Percentiles rank a stretch among this genome's conserved stretches.
phyloP scores from a whole-genome alignment of 23 tunicate species.

The Halocynthia aurantium region DNA sequence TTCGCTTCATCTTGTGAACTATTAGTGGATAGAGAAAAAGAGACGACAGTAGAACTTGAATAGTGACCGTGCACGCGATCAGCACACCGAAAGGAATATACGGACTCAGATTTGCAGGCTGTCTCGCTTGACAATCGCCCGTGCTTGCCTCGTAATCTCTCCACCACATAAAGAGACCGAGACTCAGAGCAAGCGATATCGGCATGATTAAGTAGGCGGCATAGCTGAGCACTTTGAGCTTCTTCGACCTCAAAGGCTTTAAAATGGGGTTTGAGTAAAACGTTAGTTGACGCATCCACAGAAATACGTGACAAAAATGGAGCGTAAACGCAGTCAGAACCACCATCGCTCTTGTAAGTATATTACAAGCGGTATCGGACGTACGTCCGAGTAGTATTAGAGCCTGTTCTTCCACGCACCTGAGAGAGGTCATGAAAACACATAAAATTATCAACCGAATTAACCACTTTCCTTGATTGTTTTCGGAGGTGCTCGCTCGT shows the following conservation, averaged over 20 bases:
- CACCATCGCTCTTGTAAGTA: slow-evolving; percentile 40
- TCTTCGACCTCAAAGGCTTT: slow-evolving; percentile 32
- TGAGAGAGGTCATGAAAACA: slow-evolving; percentile 4
- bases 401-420: slow-evolving; percentile 28
- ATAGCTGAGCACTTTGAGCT: slow-evolving; percentile 34
- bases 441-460: slow-evolving; percentile 21
- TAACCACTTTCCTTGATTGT: slow-evolving; percentile 27
- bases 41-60: slow-evolving; percentile 46
- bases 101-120: not conserved
- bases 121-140: slow-evolving; percentile 26
- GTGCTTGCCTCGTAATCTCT: slow-evolving; percentile 32
- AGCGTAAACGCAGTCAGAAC: slow-evolving; percentile 37
- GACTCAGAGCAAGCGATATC: slow-evolving; percentile 17
- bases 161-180: slow-evolving; percentile 57
- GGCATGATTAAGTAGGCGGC: slow-evolving; percentile 48
- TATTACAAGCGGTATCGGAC: slow-evolving; percentile 46
- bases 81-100: slow-evolving; percentile 44
- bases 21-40: slow-evolving; percentile 54
- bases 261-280: slow-evolving; percentile 54
- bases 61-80: slow-evolving; percentile 43
- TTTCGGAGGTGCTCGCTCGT: slow-evolving; percentile 1
- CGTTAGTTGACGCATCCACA: slow-evolving; percentile 64
- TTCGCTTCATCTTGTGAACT: slow-evolving; percentile 20
- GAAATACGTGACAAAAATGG: slow-evolving; percentile 61
- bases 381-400: slow-evolving; percentile 18